Base-by-base conservation (phyloP, 2,888 invertebrate species). In the Mimumesa dahlbomi region DNA sequence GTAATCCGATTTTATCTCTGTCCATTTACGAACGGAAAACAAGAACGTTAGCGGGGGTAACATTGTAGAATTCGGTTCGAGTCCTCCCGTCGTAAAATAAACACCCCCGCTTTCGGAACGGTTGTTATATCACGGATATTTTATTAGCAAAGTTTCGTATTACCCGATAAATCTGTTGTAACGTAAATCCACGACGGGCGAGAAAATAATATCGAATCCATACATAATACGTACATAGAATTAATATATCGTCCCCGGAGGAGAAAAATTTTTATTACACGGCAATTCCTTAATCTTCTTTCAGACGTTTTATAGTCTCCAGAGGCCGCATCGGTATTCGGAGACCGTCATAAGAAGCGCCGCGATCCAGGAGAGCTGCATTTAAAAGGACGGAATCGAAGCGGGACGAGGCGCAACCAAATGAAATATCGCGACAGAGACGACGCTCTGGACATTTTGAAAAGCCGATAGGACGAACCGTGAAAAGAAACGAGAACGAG, bases 221-320 rank as follows among this genome's bases (percentile, higher is more conserved):
- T n/a, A n/a, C n/a, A 25, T 25, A 25, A 25, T 3, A 25, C 25
- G 25, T 3, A 25, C 4, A 25, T 5, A 25, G 25, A 25, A 25
- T 25, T 25, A 25, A 25, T 25, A 25, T 25, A n/a, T 34, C 29
- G 1, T 29, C 29, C 7, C 6, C 1, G n/a, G 34, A n/a, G 1
- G 34, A 34, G 9, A n/a, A n/a, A 34, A 29, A 29, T 1, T 7
- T 2, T 34, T 34, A 34, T 34, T 34, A 3, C 34, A 34, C 29
- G 34, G 11, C n/a, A 19, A 46, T 18, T 7, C 6, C 6, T 45
- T 31, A 45, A 2, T 56, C 48, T 25, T 25, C 53, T 82, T 81
- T 3, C 83, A 87, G 87, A 86, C 85, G 49, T 87, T 84, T 68
- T 85, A 87, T 81, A 87, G 87, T 72, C 84, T 87, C 13, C 87